These are phyloP conservation scores for Drosophila elegans DNA, from an alignment of 1,140 invertebrate species.

Conservation along the genomic window DNA sequence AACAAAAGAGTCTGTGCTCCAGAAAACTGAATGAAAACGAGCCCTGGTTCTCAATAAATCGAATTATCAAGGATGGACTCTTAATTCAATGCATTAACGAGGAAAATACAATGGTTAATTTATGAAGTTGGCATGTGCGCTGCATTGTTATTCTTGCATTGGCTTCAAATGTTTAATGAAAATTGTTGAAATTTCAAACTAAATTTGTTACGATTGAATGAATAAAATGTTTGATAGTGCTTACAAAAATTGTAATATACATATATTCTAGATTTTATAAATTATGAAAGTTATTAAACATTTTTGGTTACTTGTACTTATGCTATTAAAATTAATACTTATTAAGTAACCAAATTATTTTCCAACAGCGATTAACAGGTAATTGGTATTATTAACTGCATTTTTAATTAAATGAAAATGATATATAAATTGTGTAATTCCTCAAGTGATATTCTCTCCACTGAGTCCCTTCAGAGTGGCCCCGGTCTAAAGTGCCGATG, in stretches of 20 bases:
- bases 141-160: neutral
- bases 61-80: constrained; percentile 18
- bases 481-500: constrained; percentile 31
- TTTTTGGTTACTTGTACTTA: no score
- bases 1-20: constrained; percentile 25
- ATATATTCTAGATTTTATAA: no score
- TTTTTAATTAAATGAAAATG: neutral
- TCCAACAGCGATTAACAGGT: no score
- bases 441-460: neutral
- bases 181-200: no score
- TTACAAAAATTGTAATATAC: no score
- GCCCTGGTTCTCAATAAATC: constrained; percentile 24
- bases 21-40: constrained; percentile 19
- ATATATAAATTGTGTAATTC: neutral
- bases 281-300: no score
- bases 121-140: neutral
- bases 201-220: no score
- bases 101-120: constrained; percentile 7
- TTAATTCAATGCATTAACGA: constrained; percentile 15
- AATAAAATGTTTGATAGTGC: no score
- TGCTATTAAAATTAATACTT: no score
- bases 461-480: neutral
- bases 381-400: no score
- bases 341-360: neutral
- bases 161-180: no score